Conservation (phyloP, 2,888 invertebrate genomes). For the Ophion costatus region DNA sequence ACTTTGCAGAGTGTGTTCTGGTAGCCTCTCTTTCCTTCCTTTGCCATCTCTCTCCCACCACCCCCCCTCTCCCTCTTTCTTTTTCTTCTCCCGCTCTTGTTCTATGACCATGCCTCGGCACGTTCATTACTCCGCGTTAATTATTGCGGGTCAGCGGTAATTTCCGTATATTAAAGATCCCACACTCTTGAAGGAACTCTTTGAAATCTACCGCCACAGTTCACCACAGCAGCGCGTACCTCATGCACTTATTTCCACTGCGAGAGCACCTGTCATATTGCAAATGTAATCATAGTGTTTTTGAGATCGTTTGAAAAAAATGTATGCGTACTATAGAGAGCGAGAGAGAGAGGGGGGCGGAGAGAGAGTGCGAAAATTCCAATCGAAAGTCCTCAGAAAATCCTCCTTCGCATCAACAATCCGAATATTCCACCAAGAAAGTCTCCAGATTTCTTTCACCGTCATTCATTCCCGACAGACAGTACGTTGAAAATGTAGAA, state of each 20-base stretch:
- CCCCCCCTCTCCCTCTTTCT: too few species aligned
- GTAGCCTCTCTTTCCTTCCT: constrained; percentile 65
- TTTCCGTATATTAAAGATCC: constrained; percentile 68
- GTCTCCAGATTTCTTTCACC: too few species aligned
- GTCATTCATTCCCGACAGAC: too few species aligned
- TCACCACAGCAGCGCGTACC: constrained; percentile 11
- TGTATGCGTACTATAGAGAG: neutral
- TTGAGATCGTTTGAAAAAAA: constrained; percentile 40
- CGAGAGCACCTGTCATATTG: constrained; percentile 56
- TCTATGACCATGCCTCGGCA: constrained; percentile 41
- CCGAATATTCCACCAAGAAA: too few species aligned
- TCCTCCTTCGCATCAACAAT: neutral
- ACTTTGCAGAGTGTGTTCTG: constrained; percentile 47
- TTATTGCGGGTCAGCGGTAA: constrained; percentile 66
- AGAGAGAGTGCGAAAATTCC: too few species aligned
- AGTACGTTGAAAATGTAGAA: too few species aligned
- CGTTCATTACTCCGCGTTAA: constrained; percentile 61
- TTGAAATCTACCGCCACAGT: constrained; percentile 62
- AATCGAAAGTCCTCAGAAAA: neutral
- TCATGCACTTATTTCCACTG: constrained; percentile 22
- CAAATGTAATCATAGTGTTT: constrained; percentile 64
- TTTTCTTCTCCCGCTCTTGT: neutral
- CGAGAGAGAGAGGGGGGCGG: neutral
- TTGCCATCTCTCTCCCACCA: constrained; percentile 22
- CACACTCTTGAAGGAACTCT: constrained; percentile 51